These are phyloP conservation scores for Tenrec ecaudatus DNA, from an alignment of 2,113 vertebrate genomes.

Conservation along the genomic window DNA sequence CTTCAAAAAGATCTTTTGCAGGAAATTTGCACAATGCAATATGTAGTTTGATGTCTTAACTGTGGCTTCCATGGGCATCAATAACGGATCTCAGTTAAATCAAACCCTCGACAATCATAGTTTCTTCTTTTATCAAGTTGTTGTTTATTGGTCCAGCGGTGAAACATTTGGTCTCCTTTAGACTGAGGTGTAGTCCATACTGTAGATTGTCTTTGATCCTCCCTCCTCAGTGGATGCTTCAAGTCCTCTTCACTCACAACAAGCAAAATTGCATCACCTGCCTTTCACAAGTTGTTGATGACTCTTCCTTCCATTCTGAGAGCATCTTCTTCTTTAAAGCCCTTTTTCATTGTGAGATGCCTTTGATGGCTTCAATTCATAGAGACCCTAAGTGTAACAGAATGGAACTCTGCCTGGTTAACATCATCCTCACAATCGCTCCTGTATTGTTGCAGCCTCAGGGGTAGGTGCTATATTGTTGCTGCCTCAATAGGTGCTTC, in stretches of 20 bases:
- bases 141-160: not conserved
- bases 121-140: not conserved
- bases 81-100: not conserved
- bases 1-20: not conserved
- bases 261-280: not conserved
- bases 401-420: no score
- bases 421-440: no score
- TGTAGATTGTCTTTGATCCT: not conserved
- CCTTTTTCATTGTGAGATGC: not conserved
- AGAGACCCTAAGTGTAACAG: no score
- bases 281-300: not conserved
- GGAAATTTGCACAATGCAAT: not conserved
- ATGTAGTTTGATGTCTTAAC: not conserved
- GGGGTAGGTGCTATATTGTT: no score
- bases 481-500: no score
- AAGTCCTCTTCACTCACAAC: not conserved
- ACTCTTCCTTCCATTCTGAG: not conserved
- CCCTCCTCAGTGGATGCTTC: not conserved
- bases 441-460: no score
- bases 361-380: no score
- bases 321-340: not conserved
- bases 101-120: not conserved
- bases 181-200: not conserved
- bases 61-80: not conserved
- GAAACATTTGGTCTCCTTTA: not conserved